A percentile compares a stretch with the other conserved stretches of the same genome.
Conservation (phyloP, 2,113 vertebrate genomes). For the Petaurus breviceps region DNA sequence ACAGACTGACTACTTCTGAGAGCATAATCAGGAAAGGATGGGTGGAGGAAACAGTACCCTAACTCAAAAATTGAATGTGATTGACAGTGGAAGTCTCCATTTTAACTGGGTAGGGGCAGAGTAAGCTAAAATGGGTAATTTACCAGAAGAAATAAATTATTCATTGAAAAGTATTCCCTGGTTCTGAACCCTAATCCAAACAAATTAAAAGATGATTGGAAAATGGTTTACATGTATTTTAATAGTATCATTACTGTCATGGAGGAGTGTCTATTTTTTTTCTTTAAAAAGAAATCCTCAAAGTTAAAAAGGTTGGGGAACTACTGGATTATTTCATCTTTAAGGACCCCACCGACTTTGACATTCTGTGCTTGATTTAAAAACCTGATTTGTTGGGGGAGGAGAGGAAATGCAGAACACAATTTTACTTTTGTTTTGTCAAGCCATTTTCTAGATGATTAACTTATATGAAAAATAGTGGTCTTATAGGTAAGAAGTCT, state of each 20-base stretch:
- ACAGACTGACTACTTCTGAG: not conserved
- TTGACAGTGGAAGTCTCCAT: not conserved
- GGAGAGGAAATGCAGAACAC: not conserved
- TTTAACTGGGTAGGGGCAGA: not conserved
- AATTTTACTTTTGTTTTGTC: not conserved
- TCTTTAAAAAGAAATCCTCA: not conserved
- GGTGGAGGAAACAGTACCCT: not conserved
- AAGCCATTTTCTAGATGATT: conserved; percentile 44
- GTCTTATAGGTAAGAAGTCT: conserved; percentile 32
- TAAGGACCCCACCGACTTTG: not conserved
- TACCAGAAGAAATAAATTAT: not conserved
- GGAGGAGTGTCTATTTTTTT: not conserved
- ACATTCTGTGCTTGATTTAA: not conserved
- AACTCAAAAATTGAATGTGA: not conserved
- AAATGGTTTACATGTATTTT: not conserved
- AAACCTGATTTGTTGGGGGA: not conserved
- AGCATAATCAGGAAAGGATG: not conserved
- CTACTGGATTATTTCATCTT: not conserved
- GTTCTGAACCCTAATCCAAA: not conserved
- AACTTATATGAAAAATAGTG: conserved; percentile 20
- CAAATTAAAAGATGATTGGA: not conserved
- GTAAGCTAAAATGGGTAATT: not conserved
- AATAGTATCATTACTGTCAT: not conserved
- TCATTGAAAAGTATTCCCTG: not conserved
- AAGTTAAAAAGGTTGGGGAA: not conserved